phyloP scores from a whole-genome alignment of 53 echinoderm and acorn worm genomes.

The Luidia sarsii region DNA sequence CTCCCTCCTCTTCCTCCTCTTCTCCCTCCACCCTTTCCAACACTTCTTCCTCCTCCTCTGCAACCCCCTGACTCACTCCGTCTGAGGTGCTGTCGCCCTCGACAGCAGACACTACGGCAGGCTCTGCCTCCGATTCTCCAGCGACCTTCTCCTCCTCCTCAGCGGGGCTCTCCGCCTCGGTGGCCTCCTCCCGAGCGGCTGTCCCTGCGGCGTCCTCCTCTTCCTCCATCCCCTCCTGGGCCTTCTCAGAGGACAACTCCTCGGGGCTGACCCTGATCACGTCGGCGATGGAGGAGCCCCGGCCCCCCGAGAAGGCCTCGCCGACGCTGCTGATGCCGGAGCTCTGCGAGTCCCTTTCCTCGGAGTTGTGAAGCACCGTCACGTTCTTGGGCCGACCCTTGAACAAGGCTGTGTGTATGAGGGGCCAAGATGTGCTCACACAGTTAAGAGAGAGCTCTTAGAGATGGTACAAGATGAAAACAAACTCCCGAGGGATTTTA shows the following conservation, averaged over 20 bases:
- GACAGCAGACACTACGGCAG: not conserved
- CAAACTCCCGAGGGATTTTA: no score
- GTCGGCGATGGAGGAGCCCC: slow-evolving; percentile 7
- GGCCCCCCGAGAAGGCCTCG: not conserved
- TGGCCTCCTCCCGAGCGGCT: not conserved
- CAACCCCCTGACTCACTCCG: not conserved
- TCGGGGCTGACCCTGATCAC: not conserved
- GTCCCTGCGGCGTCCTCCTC: not conserved
- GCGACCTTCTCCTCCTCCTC: not conserved
- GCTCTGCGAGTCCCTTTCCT: slow-evolving; percentile 40
- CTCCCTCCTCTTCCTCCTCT: not conserved
- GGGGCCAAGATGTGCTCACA: not conserved
- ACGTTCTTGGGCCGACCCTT: slow-evolving; percentile 44
- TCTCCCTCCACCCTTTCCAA: not conserved
- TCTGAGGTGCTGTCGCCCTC: no score
- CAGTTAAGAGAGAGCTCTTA: no score
- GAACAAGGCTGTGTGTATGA: slow-evolving; percentile 49
- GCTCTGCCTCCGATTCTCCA: not conserved
- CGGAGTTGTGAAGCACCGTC: slow-evolving; percentile 15
- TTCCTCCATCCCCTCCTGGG: slow-evolving; percentile 17
- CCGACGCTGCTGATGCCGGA: slow-evolving; percentile 47
- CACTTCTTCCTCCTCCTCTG: not conserved
- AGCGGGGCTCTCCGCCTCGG: no score
- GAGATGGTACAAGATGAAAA: no score
- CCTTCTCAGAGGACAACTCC: slow-evolving; percentile 13